phyloP scores from a whole-genome alignment of 2,888 invertebrate genomes.

The Epistrophella euchroma region DNA sequence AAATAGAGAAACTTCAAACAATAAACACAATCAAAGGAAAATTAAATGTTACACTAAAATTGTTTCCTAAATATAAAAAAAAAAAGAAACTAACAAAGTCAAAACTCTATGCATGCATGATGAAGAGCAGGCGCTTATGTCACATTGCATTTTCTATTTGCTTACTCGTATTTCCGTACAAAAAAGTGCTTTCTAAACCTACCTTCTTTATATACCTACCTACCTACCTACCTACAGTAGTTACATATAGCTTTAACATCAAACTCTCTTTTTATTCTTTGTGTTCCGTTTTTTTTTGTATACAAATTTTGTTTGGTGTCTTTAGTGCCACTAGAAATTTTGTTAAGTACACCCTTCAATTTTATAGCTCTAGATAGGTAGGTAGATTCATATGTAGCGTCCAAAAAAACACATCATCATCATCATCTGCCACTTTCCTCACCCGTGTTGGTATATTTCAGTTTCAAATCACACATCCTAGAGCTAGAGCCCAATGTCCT shows the following conservation, averaged over 20 bases:
- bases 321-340: conserved; percentile 75
- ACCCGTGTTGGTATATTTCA: conserved; percentile 26
- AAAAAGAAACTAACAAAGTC: conserved; percentile 54
- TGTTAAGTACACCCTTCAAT: conserved; percentile 69
- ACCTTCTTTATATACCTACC: neutral
- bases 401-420: conserved; percentile 32
- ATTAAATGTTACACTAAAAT: conserved; percentile 29
- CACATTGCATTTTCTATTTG: conserved; percentile 69
- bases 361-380: conserved; percentile 36
- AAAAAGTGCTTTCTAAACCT: conserved; percentile 18
- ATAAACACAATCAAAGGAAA: neutral
- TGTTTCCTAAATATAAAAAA: conserved; percentile 5
- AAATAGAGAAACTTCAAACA: neutral
- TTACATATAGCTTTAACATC: conserved; percentile 16
- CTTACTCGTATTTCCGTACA: conserved; percentile 24
- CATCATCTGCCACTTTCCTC: conserved; percentile 52
- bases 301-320: conserved; percentile 73
- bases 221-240: neutral
- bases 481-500: conserved; percentile 53
- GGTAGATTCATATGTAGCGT: conserved; percentile 31
- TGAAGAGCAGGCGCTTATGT: conserved; percentile 75
- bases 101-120: conserved; percentile 71
- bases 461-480: conserved; percentile 54
- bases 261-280: neutral
- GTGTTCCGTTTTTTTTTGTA: conserved; percentile 1